Evolutionary conservation across 2,888 invertebrate genomes (phyloP).

Genomic region (Rhagonycha lutea): DNA sequence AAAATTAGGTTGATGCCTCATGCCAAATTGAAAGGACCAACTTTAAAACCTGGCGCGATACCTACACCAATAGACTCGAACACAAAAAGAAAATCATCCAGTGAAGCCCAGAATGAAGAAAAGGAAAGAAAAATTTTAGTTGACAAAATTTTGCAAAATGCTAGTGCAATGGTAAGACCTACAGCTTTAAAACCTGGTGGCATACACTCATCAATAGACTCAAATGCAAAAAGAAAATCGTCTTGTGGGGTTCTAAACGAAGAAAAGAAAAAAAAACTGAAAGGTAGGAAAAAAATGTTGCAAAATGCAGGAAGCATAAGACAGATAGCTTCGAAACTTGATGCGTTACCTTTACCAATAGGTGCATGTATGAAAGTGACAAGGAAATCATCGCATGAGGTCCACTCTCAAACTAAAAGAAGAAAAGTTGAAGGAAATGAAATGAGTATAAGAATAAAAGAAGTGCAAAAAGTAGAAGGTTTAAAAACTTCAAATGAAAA

Average conservation of each 20-base stretch:
- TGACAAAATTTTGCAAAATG: not conserved
- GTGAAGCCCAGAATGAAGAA: not conserved
- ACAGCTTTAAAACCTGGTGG: not conserved
- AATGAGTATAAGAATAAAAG: not conserved
- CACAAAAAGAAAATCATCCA: not conserved
- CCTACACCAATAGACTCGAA: not conserved
- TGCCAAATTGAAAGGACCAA: not conserved
- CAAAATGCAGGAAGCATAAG: too few species aligned
- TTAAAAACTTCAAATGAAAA: not conserved
- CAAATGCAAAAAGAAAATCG: not conserved
- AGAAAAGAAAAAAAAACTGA: not conserved
- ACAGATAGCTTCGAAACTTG: too few species aligned
- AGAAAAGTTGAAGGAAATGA: not conserved
- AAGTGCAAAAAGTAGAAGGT: not conserved
- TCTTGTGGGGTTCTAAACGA: not conserved
- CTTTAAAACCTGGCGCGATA: not conserved
- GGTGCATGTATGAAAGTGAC: not conserved
- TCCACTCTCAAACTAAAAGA: not conserved
- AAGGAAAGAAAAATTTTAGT: not conserved
- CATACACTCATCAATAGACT: not conserved
- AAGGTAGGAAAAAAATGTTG: not conserved
- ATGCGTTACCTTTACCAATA: too few species aligned
- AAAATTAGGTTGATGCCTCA: not conserved
- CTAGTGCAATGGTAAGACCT: not conserved
- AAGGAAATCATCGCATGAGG: not conserved